Conservation (phyloP, 2,888 invertebrate species). For the Kryphioiulus occultus region DNA sequence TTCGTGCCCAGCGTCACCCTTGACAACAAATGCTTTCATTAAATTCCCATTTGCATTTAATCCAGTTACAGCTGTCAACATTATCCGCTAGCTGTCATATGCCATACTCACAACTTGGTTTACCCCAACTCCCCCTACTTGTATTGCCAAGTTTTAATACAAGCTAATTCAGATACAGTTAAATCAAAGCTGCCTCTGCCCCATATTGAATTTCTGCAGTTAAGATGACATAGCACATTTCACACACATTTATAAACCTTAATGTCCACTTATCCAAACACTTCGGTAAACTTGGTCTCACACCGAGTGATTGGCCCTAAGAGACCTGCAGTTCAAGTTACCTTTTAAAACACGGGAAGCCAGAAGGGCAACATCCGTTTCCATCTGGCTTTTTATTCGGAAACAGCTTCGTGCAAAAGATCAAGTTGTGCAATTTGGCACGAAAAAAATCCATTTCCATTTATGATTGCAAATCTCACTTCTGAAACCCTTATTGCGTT, state of each 20-base stretch:
- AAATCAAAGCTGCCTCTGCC: no score
- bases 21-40: no score
- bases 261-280: not conserved
- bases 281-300: not conserved
- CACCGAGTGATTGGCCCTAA: not conserved
- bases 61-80: no score
- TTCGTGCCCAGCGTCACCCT: no score
- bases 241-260: not conserved
- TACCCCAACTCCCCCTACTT: no score
- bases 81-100: no score
- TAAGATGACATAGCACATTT: no score
- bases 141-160: no score
- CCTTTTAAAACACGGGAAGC: not conserved
- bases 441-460: slow-evolving; percentile 1
- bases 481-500: not conserved
- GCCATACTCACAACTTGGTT: no score
- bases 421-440: not conserved
- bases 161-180: no score
- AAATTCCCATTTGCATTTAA: no score
- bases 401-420: not conserved
- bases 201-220: no score
- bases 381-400: not conserved
- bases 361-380: not conserved
- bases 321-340: not conserved
- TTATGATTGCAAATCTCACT: not conserved